A percentile compares a stretch with the other conserved stretches of the same genome.
Evolutionary conservation across 2,797 vertebrate genomes (phyloP).

Genomic region (Thalassophryne amazonica): DNA sequence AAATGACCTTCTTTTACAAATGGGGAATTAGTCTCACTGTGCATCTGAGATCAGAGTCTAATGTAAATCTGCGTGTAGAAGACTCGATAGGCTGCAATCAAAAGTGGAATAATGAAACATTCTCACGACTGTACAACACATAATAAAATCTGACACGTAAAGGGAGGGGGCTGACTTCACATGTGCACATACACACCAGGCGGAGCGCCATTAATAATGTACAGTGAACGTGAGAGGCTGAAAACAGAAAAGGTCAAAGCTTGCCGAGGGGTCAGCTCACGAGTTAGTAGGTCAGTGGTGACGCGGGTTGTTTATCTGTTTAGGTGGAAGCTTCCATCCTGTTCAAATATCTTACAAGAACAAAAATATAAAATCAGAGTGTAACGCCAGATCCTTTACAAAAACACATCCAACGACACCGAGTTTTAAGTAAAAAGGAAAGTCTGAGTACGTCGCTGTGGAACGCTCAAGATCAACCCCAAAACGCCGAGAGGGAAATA

Average conservation of each 20-base stretch:
- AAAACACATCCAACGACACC: not conserved
- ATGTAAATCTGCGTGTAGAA: conserved; percentile 38
- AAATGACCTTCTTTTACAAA: conserved; percentile 59
- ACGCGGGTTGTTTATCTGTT: conserved; percentile 8
- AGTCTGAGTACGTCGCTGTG: not conserved
- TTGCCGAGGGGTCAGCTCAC: conserved; percentile 43
- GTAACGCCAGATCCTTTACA: not conserved
- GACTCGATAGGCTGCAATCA: conserved; percentile 23
- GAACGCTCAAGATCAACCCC: not conserved
- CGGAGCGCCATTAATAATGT: conserved; percentile 53
- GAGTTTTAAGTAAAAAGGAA: conserved; percentile 2
- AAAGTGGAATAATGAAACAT: conserved; percentile 35
- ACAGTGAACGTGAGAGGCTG: conserved; percentile 41
- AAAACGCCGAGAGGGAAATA: conserved; percentile 2
- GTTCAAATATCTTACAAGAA: conserved; percentile 8
- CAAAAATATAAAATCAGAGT: not conserved
- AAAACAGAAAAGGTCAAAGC: conserved; percentile 55
- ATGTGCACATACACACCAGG: conserved; percentile 13
- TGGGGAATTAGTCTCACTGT: conserved; percentile 37
- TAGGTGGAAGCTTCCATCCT: not conserved
- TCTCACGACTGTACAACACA: conserved; percentile 39
- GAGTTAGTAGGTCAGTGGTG: conserved; percentile 43
- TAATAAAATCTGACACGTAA: conserved; percentile 37
- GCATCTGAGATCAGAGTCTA: conserved; percentile 36
- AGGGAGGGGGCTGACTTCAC: conserved; percentile 4